These are phyloP conservation scores for Cremastobaeus sp. DNA, from an alignment of 2,888 invertebrate species.

Conservation along the genomic window DNA sequence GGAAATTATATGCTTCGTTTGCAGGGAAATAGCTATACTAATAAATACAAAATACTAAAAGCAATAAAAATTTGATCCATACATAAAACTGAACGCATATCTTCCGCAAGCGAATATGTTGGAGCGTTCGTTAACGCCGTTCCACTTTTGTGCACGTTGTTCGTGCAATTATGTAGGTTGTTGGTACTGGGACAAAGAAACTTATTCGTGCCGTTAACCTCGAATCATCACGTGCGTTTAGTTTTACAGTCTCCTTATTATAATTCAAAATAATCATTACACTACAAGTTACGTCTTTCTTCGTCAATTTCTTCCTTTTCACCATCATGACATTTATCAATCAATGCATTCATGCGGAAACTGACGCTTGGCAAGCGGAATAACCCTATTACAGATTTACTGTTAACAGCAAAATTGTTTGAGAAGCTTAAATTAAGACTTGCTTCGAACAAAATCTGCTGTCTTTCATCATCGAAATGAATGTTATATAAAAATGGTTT, in stretches of 20 bases:
- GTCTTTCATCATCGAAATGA: no score
- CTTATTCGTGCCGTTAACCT: slow-evolving; percentile 66
- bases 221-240: slow-evolving; percentile 65
- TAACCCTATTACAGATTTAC: no score
- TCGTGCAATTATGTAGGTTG: slow-evolving; percentile 74
- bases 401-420: no score
- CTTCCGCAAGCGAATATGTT: slow-evolving; percentile 55
- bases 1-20: no score
- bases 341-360: slow-evolving; percentile 28
- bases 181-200: slow-evolving; percentile 67
- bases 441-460: no score
- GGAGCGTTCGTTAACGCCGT: slow-evolving; percentile 73
- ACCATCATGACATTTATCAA: slow-evolving; percentile 31
- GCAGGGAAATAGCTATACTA: no score
- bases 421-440: no score
- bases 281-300: slow-evolving; percentile 52
- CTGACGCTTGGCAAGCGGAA: background rate
- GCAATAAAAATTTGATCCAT: no score
- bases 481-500: no score
- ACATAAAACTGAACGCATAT: slow-evolving; percentile 26
- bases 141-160: slow-evolving; percentile 72
- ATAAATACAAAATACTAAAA: no score
- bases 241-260: slow-evolving; percentile 61
- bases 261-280: slow-evolving; percentile 58
- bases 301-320: slow-evolving; percentile 22